Base-by-base conservation (phyloP, 2,113 vertebrate species). In the Bostrychus sinensis region DNA sequence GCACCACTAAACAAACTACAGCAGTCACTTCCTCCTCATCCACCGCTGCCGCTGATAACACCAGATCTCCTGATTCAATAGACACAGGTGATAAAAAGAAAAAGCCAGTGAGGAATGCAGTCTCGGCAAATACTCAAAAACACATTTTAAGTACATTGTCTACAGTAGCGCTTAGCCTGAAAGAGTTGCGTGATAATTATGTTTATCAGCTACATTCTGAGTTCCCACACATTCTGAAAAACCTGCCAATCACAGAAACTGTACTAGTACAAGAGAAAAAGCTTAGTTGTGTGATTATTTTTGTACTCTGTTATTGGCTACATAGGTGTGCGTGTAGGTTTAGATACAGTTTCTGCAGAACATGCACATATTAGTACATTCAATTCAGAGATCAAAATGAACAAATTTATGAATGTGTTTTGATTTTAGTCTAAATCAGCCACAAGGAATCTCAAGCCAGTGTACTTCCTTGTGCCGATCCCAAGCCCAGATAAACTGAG, bases 1-100 rank as follows among this genome's bases (percentile, higher is more conserved):
- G 2, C 22, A 32, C 63, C 56, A 3, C 45, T 58, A 74, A 65
- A 69, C 80, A 83, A 78, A 81, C 68, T 16, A 61, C 56, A 67
- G 20, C 66, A 66, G 32, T 20, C 11, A 72, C 62, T 61, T 75
- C 72, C 41, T 56, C 37, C 6, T 41, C 30, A 20, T 1, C 58
- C 22, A 0, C 72, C 22, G 48, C 26, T 17, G 48, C 7, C 13
- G 59, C 62, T 42, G 62, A 42, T 11, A 68, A 25, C 55, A 37
- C 32, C 1, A 25, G 34, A 54, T 51, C 66, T 58, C 32, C 56
- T 75, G 16, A 39, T 66, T 64, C 68, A 70, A 72, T 78, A 56
- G 48, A 82, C 64, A 70, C 67, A 78, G 67, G 45, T 75, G 70
- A 67, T 28, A 22, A 23, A 22, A 45, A 60, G 4, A 34, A n/a